Evolutionary conservation across 1,140 invertebrate species (phyloP), one percentile per base, ranked within the genome.

Genomic region (Phortica variegata): DNA sequence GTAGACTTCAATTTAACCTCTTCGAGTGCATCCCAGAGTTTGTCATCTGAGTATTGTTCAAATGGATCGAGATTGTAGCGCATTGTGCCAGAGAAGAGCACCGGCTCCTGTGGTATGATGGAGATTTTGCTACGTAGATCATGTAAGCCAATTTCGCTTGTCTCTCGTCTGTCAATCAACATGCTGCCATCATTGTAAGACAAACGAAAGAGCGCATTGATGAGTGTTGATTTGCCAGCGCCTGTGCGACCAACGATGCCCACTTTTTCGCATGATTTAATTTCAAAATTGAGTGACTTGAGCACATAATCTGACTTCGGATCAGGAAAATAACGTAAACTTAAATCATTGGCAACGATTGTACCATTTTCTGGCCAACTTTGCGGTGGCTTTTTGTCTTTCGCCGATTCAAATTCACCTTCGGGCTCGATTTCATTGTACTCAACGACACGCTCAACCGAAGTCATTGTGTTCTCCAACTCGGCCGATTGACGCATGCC

Each of bases 1-100:
- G 79, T 79, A 33, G 86, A 81, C 55, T 87, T 89, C 13, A 90
- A 56, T 37, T 37, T 41, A 15, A 88, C 88, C 54, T 91, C 85
- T 58, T 92, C 89, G 13, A 96, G 77, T 1, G 88, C 89, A 52
- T 81, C 79, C 92, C 91, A 95, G 1, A 95, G 73, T 61, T 91
- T 61, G 66, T 83, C 79, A 65, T 95, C 91, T 7, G 76, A 76
- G 63, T 86, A 86, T 19, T 80, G 77, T 46, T 87, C 81, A 57
- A 93, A 90, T 5, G 90, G 90, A 77, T 92, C 90, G 43, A 93
- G 77, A 71, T 92, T 92, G 54, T 84, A 86, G 17, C 75, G 61
- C 42, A 77, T 52, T 7, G 81, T 84, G 20, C 85, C 85, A 9
- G 77, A 81, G 58, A 88, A 87, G 13, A 88, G 61, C 3, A 87